Base-by-base conservation (phyloP, 2,888 invertebrate species). In the Neoitamus cyanurus region DNA sequence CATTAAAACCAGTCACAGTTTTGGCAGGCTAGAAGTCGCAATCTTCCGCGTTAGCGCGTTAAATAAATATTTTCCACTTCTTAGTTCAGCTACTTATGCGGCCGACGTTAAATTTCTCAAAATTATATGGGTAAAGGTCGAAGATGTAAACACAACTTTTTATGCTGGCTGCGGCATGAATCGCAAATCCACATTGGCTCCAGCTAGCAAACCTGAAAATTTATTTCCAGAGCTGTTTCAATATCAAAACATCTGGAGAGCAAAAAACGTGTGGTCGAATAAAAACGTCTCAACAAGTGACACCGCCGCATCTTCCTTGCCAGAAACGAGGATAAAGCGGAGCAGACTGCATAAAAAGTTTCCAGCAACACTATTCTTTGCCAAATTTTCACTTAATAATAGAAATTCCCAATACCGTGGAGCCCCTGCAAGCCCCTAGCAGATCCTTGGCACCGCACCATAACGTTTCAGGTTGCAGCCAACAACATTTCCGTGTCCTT, bases 231-330 rank as follows among this genome's bases (percentile, higher is more conserved):
- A 15, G 9, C 20, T 6, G 25, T 15, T 58, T 58, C 58, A 58
- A 58, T 58, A 58, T 58, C 58, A 58, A 58, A 58, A 58, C 58
- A 58, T 58, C 58, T 58, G 58, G 58, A 9, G 58, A 58, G 58
- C 58, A 58, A 58, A 42, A 46, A 58, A 58, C 25, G 58, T 15
- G 20, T 58, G 58, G 20, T 25, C 25, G 58, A 25, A 58, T 58
- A 58, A 58, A 58, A 58, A 58, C 58, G 20, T 58, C 58, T 58
- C 58, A 58, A 58, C 58, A 58, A 58, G 58, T 58, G 58, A 58
- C 58, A 58, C 25, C 25, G 58, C 20, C 58, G 58, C 58, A 58
- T 58, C 25, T 58, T 58, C 15, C 58, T 58, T 42, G 42, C 42
- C 42, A 42, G 42, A 42, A n/a, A 42, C 13, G n/a, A 58, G 58